Conservation (phyloP, 2,113 vertebrate species). For the Puntigrus tetrazona region DNA sequence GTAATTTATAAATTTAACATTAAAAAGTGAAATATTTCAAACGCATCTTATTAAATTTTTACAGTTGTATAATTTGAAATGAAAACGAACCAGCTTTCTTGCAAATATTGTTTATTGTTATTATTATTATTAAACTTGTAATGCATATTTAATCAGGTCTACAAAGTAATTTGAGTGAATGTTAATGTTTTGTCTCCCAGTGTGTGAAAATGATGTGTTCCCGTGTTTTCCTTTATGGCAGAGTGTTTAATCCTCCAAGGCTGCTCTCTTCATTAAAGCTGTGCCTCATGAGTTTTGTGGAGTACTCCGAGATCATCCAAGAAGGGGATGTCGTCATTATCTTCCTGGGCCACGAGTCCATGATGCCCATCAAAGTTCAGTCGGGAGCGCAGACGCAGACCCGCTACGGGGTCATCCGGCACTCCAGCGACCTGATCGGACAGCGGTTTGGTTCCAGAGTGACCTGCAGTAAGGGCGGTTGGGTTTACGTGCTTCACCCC, state of each 20-base stretch:
- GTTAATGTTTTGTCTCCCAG: no score
- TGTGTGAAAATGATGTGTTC: neutral
- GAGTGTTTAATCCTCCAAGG: neutral
- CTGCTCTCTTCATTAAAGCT: neutral
- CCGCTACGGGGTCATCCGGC: conserved; percentile 90
- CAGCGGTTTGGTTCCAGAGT: conserved; percentile 91
- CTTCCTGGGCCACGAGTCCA: conserved; percentile 87
- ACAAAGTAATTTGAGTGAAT: neutral
- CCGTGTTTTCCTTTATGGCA: neutral
- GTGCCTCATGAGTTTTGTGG: conserved; percentile 88
- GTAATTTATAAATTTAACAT: no score
- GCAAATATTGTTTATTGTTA: no score
- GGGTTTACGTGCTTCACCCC: conserved; percentile 94
- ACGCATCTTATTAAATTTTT: no score
- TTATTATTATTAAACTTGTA: no score
- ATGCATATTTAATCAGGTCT: neutral
- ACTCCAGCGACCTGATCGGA: conserved; percentile 91
- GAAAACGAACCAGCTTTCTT: no score
- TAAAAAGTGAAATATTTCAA: no score
- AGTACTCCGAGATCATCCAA: conserved; percentile 85
- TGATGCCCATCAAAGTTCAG: conserved; percentile 90
- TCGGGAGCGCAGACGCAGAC: conserved; percentile 90
- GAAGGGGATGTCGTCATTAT: conserved; percentile 92
- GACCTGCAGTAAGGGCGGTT: conserved; percentile 94
- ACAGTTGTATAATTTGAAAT: no score